Percentiles rank a stretch among this genome's conserved stretches.
These are phyloP conservation scores for Mellivora capensis DNA, from an alignment of 2,113 vertebrate genomes.

Conservation along the genomic window DNA sequence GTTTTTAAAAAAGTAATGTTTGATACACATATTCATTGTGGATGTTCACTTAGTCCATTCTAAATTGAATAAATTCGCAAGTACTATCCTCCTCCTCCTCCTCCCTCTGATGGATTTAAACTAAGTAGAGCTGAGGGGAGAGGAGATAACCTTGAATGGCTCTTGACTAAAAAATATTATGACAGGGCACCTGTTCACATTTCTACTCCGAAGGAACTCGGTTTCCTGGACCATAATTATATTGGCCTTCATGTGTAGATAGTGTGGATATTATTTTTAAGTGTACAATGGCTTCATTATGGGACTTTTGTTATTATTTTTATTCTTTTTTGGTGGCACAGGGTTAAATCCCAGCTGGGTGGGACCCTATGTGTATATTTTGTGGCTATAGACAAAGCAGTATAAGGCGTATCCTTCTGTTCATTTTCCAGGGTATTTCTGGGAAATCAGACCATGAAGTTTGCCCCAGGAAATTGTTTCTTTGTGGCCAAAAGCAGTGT, in stretches of 20 bases:
- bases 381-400: slow-evolving; percentile 76
- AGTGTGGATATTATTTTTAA: neutral
- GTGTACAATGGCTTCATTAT: neutral
- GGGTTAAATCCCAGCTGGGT: slow-evolving; percentile 43
- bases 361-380: slow-evolving; percentile 65
- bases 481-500: slow-evolving; percentile 72
- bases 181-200: neutral
- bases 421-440: slow-evolving; percentile 77
- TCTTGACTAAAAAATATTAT: neutral
- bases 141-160: neutral
- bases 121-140: neutral
- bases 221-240: neutral
- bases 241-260: neutral
- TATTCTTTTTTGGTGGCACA: slow-evolving; percentile 14
- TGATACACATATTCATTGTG: neutral
- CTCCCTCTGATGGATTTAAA: neutral
- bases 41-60: neutral
- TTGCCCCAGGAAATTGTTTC: slow-evolving; percentile 78
- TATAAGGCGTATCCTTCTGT: slow-evolving; percentile 66
- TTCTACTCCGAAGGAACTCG: neutral
- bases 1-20: neutral
- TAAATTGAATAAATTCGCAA: neutral
- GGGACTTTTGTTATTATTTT: neutral
- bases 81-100: neutral
- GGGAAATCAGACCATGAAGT: slow-evolving; percentile 79